Conservation (phyloP, 1,140 invertebrate species). For the Calephelis nemesis region DNA sequence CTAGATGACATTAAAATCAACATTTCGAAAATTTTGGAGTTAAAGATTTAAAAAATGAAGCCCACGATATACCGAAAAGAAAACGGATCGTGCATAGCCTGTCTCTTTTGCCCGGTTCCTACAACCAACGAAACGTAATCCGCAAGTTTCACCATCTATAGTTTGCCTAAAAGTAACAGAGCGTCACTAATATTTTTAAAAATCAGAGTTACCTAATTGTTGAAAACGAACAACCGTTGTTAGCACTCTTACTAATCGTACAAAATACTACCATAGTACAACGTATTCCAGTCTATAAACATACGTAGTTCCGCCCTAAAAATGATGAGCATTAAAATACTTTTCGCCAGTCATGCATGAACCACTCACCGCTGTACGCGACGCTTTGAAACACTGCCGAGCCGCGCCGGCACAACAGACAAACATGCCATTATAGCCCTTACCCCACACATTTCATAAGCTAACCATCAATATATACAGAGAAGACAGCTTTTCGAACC, state of each 20-base stretch:
- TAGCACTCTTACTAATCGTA: too few species aligned
- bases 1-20: too few species aligned
- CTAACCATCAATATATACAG: conserved; percentile 8
- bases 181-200: not conserved
- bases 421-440: conserved; percentile 74
- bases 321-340: conserved; percentile 12
- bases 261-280: not conserved
- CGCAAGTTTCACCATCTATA: too few species aligned
- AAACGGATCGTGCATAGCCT: too few species aligned
- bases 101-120: too few species aligned
- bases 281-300: not conserved
- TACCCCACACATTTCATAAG: conserved; percentile 27
- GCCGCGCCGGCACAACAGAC: conserved; percentile 74
- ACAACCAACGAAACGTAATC: too few species aligned
- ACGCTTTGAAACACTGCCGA: conserved; percentile 94
- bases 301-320: conserved; percentile 21
- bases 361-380: conserved; percentile 94
- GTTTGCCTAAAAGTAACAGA: too few species aligned
- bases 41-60: too few species aligned
- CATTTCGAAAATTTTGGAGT: too few species aligned
- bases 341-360: conserved; percentile 22
- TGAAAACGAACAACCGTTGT: too few species aligned
- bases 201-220: not conserved
- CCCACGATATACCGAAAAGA: too few species aligned
- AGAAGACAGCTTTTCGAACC: conserved; percentile 30